Percentiles rank a stretch among this genome's conserved stretches.
Conservation (phyloP, 2,797 vertebrate species). For the Enteromius treurensis region DNA sequence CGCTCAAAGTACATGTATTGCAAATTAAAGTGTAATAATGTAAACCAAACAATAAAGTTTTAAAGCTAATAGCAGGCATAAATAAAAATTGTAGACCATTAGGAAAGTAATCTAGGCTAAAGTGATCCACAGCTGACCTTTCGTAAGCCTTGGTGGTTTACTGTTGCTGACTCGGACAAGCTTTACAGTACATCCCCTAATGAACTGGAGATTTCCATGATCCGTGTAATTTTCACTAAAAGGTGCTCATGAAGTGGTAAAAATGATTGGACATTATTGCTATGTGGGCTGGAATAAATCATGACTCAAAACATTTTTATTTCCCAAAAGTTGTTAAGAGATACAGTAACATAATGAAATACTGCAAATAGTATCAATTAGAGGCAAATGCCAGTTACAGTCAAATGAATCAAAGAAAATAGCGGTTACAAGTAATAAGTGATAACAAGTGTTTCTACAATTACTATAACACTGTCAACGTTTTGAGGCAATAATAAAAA, state of each 20-base stretch:
- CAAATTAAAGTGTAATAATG: not conserved
- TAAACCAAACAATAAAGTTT: no score
- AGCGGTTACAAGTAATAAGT: not conserved
- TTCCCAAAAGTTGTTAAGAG: not conserved
- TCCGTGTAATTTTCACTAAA: not conserved
- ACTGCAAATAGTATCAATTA: not conserved
- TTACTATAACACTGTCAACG: not conserved
- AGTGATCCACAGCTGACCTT: not conserved
- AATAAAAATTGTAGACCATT: not conserved
- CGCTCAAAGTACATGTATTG: not conserved
- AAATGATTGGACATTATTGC: not conserved
- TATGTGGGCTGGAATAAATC: not conserved
- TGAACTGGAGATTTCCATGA: conserved; percentile 2
- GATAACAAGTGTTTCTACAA: not conserved
- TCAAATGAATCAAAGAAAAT: not conserved
- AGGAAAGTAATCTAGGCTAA: not conserved
- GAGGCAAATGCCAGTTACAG: not conserved
- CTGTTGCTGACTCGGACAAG: conserved; percentile 1
- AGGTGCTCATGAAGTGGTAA: not conserved
- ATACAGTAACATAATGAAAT: not conserved
- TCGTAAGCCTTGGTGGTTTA: not conserved
- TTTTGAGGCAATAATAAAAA: not conserved
- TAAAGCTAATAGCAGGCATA: not conserved
- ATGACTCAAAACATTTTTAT: conserved; percentile 4
- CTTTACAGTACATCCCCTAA: not conserved